Percentiles rank a stretch among this genome's conserved stretches.
phyloP scores from a whole-genome alignment of 2,113 vertebrate genomes.

The Ctenodactylus gundi region DNA sequence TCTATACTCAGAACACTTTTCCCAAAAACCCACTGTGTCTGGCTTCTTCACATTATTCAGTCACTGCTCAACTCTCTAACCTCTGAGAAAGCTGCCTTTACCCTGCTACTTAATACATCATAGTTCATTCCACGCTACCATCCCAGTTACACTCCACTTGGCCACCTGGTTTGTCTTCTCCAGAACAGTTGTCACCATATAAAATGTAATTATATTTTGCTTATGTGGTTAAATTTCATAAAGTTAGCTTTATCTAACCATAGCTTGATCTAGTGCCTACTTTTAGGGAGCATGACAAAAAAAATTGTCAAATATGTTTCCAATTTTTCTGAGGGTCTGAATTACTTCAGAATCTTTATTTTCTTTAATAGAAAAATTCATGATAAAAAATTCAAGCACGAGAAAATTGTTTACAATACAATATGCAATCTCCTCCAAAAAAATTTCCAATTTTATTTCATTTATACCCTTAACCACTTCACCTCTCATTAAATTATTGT shows the following conservation, averaged over 20 bases:
- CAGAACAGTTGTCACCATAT: neutral
- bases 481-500: neutral
- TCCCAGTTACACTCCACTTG: neutral
- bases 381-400: neutral
- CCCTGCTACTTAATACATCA: neutral
- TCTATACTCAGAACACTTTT: neutral
- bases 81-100: neutral
- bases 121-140: neutral
- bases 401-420: neutral
- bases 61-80: neutral
- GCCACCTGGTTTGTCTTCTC: neutral
- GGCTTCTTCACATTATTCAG: neutral
- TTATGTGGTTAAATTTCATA: neutral
- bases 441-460: neutral
- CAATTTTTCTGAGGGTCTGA: constrained; percentile 15
- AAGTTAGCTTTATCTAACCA: neutral
- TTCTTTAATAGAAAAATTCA: neutral
- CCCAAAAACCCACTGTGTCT: neutral
- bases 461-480: neutral
- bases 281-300: neutral
- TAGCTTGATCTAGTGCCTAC: neutral
- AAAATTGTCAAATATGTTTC: constrained; percentile 3
- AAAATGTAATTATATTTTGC: constrained; percentile 14
- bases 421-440: neutral
- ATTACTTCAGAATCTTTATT: neutral